Base-by-base conservation (phyloP, 1,140 invertebrate genomes). In the Drosophila aff. region DNA sequence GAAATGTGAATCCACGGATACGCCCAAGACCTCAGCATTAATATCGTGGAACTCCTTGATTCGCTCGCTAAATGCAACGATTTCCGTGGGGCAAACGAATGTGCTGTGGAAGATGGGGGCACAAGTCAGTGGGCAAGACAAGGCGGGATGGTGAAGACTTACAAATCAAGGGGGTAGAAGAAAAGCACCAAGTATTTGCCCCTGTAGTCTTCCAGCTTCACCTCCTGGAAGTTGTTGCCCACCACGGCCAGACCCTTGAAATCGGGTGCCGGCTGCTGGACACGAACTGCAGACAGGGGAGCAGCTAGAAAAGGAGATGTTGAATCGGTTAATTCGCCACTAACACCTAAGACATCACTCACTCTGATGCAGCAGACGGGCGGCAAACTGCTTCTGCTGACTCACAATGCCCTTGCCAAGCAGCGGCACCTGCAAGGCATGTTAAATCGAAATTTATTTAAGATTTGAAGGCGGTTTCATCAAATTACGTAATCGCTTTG, bases 111-210 rank as follows among this genome's bases (percentile, higher is more conserved):
- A 0, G 3, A 38, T 10, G 44, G 9, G 92, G 81, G 57, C 49
- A 23, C 6, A 33, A 4, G 7, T 40, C 4, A 40, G 38, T 11
- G 11, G 5, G 2, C n/a, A 26, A 16, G 8, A 9, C 7, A 10
- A 0, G 3, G 2, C 9, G 0, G 4, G 2, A n/a, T n/a, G 0
- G 3, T 23, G 4, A 16, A 16, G 0, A 58, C 96, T 95, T 94
- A 97, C 96, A 99, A 99, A 93, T 99, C 98, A 71, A 99, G 93
- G 1, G 99, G 99, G 92, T 98, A 99, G 93, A 99, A 99, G 90
- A 93, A 93, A n/a, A 93, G 62, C 28, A 92, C 87, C 36, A 99
- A 94, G 94, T 99, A 99, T 97, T 99, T 99, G 74, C 98, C 98
- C 81, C 95, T 95, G 92, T 96, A 99, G 92, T 99, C 97, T 8